Base-by-base conservation (phyloP, 2,797 vertebrate genomes). In the Pangasius larnaudii region DNA sequence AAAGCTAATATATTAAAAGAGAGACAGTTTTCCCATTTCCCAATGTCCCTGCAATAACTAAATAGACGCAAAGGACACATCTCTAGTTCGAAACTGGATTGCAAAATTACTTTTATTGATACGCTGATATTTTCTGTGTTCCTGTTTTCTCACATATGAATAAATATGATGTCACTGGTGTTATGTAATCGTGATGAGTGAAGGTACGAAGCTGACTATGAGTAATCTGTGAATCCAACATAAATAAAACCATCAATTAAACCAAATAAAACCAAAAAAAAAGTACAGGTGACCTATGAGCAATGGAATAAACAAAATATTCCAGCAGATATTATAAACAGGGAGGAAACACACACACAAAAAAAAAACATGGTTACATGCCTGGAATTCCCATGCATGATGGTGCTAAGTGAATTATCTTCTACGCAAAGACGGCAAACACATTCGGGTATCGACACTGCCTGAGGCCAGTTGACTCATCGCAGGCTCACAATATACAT, bases 381-480 rank as follows among this genome's bases (percentile, higher is more conserved):
- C n/a, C 51, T 49, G 27, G 46, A 77, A 49, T 49, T 77, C 46
- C 42, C 22, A 27, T 51, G 46, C 46, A 51, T 36, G 58, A 79
- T 11, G 5, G 42, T 67, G 75, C 61, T 51, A 59, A 65, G 85
- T 69, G 85, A 86, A 79, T 16, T 67, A 79, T 22, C 56, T 56
- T 24, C 85, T 53, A 33, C 85, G n/a, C 59, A 33, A 24, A 77
- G 9, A 86, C 58, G 67, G 61, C 74, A 63, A 82, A 46, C 4
- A 51, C 74, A 51, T 24, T 16, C 19, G 51, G 5, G 58, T 79
- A 65, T 69, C n/a, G 22, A 33, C 7, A 56, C 3, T 39, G 42
- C 85, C 22, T 5, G 5, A 86, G 59, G 75, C 11, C 61, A 86
- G 46, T 49, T 67, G 85, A 86, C n/a, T 86, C 59, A 69, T 79